Conservation (phyloP, 2,888 invertebrate genomes). For the Parnassius orleans region DNA sequence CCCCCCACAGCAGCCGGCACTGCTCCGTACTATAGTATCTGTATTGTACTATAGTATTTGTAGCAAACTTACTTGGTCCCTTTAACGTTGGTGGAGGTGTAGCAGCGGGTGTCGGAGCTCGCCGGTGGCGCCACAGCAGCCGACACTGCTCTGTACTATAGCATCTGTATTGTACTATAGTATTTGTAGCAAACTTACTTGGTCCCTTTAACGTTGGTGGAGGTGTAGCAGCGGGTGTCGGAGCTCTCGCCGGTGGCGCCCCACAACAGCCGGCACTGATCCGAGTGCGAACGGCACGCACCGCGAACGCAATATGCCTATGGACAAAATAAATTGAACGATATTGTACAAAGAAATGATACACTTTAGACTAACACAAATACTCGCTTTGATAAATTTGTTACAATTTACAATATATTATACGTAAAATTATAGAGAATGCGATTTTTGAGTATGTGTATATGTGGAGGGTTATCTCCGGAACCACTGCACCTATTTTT, state of each 20-base stretch:
- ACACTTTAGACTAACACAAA: too few relatives aligned
- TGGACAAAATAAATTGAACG: constrained; percentile 23
- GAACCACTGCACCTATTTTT: too few relatives aligned
- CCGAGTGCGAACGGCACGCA: too few relatives aligned
- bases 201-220: constrained; percentile 88
- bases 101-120: constrained; percentile 87
- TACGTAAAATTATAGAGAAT: too few relatives aligned
- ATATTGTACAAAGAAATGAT: too few relatives aligned
- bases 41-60: constrained; percentile 56
- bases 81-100: constrained; percentile 87
- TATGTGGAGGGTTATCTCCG: too few relatives aligned
- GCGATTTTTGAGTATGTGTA: too few relatives aligned
- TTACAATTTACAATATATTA: too few relatives aligned
- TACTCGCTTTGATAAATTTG: too few relatives aligned
- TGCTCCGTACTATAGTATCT: too few relatives aligned
- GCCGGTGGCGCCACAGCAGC: constrained; percentile 93
- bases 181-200: constrained; percentile 54
- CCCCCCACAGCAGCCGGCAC: constrained; percentile 69
- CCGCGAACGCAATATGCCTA: constrained; percentile 59
- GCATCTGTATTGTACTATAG: too few relatives aligned
- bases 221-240: constrained; percentile 86
- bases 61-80: constrained; percentile 81
- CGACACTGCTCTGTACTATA: constrained; percentile 91
- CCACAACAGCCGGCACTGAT: too few relatives aligned
- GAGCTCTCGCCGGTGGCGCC: constrained; percentile 84